Evolutionary conservation across 2,888 invertebrate species (phyloP).

Genomic region (Synergus itoensis): DNA sequence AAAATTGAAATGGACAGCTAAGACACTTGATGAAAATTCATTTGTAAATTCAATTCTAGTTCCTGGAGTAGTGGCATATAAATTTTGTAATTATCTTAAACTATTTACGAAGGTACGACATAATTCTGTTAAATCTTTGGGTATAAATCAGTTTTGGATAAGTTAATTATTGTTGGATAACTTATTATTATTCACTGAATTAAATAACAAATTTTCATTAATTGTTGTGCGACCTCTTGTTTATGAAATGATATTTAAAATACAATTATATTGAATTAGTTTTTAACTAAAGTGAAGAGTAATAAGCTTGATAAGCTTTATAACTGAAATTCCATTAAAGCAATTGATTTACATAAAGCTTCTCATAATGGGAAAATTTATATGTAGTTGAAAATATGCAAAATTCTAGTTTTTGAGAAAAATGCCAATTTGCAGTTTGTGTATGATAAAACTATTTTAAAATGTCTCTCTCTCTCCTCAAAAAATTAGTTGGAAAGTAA

Average conservation of each 20-base stretch:
- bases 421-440: no score
- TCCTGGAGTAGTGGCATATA: not conserved
- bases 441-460: no score
- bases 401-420: no score
- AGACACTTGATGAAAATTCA: slow-evolving; percentile 12
- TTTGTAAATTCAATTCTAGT: not conserved
- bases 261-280: not conserved
- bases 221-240: no score
- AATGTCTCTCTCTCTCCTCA: no score
- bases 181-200: no score
- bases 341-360: not conserved
- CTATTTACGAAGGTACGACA: not conserved
- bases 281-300: not conserved
- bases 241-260: no score
- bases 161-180: no score
- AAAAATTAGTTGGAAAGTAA: no score
- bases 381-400: no score
- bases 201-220: no score
- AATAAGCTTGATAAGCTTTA: not conserved
- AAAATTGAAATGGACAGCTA: slow-evolving; percentile 19
- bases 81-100: slow-evolving; percentile 1
- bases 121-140: not conserved
- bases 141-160: no score
- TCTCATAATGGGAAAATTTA: not conserved
- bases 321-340: slow-evolving; percentile 6